Evolutionary conservation across 1,140 invertebrate genomes (phyloP).

Genomic region (Bombus cullumanus): DNA sequence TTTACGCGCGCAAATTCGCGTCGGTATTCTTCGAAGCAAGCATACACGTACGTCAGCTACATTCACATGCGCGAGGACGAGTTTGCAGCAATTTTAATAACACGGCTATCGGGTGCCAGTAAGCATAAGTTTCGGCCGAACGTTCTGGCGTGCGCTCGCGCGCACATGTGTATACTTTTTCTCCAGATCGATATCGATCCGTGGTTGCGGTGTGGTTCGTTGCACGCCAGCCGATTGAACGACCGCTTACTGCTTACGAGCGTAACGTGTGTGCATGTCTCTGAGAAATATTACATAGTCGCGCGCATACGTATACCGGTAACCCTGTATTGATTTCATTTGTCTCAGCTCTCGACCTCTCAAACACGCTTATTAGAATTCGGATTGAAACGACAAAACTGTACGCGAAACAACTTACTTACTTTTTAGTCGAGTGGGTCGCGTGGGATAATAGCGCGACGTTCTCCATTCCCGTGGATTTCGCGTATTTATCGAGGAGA

Average conservation of each 20-base stretch:
- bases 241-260: no score
- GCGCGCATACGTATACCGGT: background rate
- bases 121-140: conserved; percentile 31
- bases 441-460: background rate
- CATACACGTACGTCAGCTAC: conserved; percentile 7
- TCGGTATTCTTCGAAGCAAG: conserved; percentile 30
- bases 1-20: conserved; percentile 24
- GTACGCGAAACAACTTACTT: background rate
- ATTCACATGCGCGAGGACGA: conserved; percentile 35
- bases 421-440: background rate
- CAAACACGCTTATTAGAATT: background rate
- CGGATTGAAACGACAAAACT: background rate
- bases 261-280: no score
- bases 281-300: background rate
- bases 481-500: background rate
- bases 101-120: conserved; percentile 28
- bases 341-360: background rate
- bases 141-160: background rate
- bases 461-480: background rate
- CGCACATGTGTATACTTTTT: background rate
- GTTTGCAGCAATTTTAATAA: conserved; percentile 48
- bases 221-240: no score
- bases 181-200: conserved; percentile 28
- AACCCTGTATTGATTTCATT: conserved; percentile 4
- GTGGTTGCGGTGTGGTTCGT: background rate